Conservation (phyloP, 1,140 invertebrate genomes). For the Trichomalopsis sarcophagae region DNA sequence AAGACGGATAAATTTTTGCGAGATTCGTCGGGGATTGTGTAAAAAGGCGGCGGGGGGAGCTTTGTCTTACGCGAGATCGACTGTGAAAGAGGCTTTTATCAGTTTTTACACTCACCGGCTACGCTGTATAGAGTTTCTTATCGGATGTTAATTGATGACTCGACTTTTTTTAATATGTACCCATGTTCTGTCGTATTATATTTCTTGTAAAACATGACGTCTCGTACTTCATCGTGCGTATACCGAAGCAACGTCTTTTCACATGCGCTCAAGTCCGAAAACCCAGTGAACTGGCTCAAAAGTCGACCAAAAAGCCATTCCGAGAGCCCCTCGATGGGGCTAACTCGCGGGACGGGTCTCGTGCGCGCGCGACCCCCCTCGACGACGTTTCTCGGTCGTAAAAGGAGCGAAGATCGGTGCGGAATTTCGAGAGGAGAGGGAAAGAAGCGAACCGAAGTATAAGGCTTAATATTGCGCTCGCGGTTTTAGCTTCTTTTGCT, state of each 20-base stretch:
- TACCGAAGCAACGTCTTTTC: background rate
- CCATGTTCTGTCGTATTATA: background rate
- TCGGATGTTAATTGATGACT: too few species aligned
- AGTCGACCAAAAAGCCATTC: too few species aligned
- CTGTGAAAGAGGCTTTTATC: too few species aligned
- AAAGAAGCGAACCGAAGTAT: background rate
- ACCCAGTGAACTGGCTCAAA: too few species aligned
- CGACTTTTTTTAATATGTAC: background rate
- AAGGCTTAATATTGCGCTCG: background rate
- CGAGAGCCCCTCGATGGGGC: too few species aligned
- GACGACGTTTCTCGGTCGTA: background rate
- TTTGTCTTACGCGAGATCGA: background rate
- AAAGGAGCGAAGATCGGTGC: conserved; percentile 1
- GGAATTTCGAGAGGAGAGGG: background rate
- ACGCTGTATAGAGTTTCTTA: background rate
- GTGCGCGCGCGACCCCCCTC: background rate
- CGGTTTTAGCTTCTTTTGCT: background rate
- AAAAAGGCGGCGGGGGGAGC: background rate
- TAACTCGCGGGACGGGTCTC: background rate
- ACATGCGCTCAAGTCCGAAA: too few species aligned
- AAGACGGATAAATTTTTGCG: conserved; percentile 37
- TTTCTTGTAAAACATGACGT: too few species aligned
- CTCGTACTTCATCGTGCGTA: too few species aligned
- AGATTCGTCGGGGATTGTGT: conserved; percentile 1
- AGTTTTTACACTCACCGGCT: too few species aligned